Evolutionary conservation across 2,888 invertebrate genomes (phyloP), one percentile per base, ranked within the genome.

Genomic region (Philhelius pedissequus): DNA sequence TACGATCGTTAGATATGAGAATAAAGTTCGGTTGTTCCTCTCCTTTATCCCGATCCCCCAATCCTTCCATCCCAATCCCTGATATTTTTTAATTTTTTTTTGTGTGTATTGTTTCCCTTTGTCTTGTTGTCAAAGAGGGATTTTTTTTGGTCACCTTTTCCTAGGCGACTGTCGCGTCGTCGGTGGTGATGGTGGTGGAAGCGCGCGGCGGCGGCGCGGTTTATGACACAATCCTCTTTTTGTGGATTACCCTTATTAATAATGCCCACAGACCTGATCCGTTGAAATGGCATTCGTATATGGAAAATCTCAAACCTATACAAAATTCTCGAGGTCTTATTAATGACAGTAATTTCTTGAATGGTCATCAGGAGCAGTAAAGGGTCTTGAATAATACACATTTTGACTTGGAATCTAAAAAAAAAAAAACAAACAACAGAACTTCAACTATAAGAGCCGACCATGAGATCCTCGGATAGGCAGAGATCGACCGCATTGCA

Each of bases 341-440:
- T 86, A 86, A 86, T 86, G 86, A 73, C 68, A 68, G 80, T 73
- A 54, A 86, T 86, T 86, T 86, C 80, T 81, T 86, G 76, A 86
- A 86, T 86, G 86, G 86, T 86, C 86, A 76, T 86, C 86, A 86
- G 76, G 73, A 76, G 76, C 86, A 86, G 68, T 64, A 48, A 86
- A 81, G 76, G 81, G 76, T 71, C 75, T 84, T 62, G 60, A 68
- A 76, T 80, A 75, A 43, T 43, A 35, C 22, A 40, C 66, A 74
- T 75, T 75, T 80, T 40, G 64, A 66, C 66, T 71, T 52, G 11
- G 35, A 69, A 5, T 1, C 11, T 6, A 54, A 32, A 2, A 25
- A 25, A 27, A 15, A 50, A n/a, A 43, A 64, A 38, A 70, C 70
- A 32, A 5, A 43, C 35, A 40, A 52, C 18, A 35, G 35, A 50